Conservation (phyloP, 2,888 invertebrate genomes). For the Dione vanillae region DNA sequence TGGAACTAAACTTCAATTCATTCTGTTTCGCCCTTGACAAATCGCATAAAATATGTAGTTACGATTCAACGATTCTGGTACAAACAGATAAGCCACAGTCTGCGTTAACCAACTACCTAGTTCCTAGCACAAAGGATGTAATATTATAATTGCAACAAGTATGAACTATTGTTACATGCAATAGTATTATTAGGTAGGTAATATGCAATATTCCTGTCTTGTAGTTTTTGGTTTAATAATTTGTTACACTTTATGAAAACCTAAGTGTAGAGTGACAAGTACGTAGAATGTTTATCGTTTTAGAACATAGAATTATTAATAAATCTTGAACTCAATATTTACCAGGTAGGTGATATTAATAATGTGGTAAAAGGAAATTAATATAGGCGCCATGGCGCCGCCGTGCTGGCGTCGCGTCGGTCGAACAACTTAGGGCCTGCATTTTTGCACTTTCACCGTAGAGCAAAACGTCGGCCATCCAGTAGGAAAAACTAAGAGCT, state of each 20-base stretch:
- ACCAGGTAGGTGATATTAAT: conserved; percentile 47
- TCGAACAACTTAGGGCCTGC: conserved; percentile 54
- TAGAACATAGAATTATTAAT: too few species aligned
- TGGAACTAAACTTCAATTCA: conserved; percentile 31
- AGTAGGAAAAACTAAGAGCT: conserved; percentile 43
- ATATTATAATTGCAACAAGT: conserved; percentile 6
- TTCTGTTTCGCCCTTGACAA: conserved; percentile 33
- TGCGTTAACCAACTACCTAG: background rate
- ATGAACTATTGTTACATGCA: conserved; percentile 6
- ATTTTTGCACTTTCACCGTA: conserved; percentile 75
- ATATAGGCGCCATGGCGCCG: conserved; percentile 44
- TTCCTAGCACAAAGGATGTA: conserved; percentile 1
- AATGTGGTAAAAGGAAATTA: conserved; percentile 51
- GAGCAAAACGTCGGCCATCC: conserved; percentile 36
- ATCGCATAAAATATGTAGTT: conserved; percentile 32
- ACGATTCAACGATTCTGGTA: conserved; percentile 29
- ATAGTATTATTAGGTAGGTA: conserved; percentile 8
- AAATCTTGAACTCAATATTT: conserved; percentile 45
- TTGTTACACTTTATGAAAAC: too few species aligned
- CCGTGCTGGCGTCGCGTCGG: conserved; percentile 46
- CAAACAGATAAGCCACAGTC: conserved; percentile 29
- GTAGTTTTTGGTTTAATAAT: background rate
- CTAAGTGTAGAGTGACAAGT: too few species aligned
- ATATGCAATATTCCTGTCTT: background rate
- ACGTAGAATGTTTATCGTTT: too few species aligned